Conservation (phyloP, 2,888 invertebrate species). For the Cataglyphis rosenhaueri region DNA sequence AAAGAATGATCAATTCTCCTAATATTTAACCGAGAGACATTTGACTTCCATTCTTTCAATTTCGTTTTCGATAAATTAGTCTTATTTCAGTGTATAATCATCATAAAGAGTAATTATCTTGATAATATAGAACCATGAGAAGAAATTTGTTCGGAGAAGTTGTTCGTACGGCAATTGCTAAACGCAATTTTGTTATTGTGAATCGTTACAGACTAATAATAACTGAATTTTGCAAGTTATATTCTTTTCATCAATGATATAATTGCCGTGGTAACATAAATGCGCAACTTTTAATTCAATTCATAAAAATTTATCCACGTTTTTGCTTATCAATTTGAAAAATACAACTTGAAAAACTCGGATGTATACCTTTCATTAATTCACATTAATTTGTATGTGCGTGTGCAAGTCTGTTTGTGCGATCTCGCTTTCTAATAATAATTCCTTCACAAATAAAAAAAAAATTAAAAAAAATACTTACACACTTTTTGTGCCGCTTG, state of each 20-base stretch:
- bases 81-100: background rate
- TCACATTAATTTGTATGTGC: background rate
- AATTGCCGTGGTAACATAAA: slow-evolving; percentile 15
- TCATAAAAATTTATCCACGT: slow-evolving; percentile 16
- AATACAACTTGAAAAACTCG: slow-evolving; percentile 11
- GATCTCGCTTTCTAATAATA: background rate
- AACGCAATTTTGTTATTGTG: slow-evolving; percentile 5
- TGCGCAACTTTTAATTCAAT: slow-evolving; percentile 24
- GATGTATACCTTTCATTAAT: background rate
- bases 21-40: slow-evolving; percentile 6
- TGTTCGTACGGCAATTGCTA: slow-evolving; percentile 16
- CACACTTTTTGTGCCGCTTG: background rate
- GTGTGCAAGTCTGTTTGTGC: background rate
- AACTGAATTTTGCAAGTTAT: background rate
- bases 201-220: background rate
- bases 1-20: background rate
- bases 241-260: slow-evolving; percentile 1
- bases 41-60: slow-evolving; percentile 10
- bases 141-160: slow-evolving; percentile 4
- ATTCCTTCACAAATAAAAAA: background rate
- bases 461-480: background rate
- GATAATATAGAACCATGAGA: background rate
- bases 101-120: slow-evolving; percentile 23
- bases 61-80: background rate
- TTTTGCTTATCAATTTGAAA: background rate